Evolutionary conservation across 2,113 vertebrate species (phyloP), one percentile per base, ranked within the genome.

Genomic region (Arvicanthis niloticus): DNA sequence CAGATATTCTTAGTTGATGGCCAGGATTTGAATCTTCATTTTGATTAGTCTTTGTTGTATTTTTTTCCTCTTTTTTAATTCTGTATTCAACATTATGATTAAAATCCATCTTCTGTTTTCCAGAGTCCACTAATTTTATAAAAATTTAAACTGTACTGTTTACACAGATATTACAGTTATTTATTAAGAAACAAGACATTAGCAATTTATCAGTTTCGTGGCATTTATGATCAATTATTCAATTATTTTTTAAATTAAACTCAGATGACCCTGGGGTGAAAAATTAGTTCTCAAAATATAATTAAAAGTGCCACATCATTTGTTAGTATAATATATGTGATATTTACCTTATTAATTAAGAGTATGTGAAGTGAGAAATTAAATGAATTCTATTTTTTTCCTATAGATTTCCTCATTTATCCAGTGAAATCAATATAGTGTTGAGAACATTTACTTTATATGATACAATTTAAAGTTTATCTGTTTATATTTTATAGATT

Each of bases 281-380:
- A 31, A 93, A 88, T n/a, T 85, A 95, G 12, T 88, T 93, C 76
- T 86, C 45, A 62, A 96, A 97, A 91, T 95, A 82, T 31, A 97
- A 97, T 97, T 93, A 78, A 93, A 96, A 91, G 29, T 88, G 53
- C 40, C 87, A 93, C 70, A 93, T 95, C 16, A 96, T 85, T 94
- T 95, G 84, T 88, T 72, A 93, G 89, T 85, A 85, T 94, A 91
- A 81, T 95, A 13, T 81, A 95, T 89, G 3, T 88, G 58, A 34
- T 84, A 21, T 95, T 81, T 67, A 53, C 45, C 88, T 97, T 89
- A 89, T 91, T 97, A 97, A 97, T 94, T 95, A 89, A 70, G 77
- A 91, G 96, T 82, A 96, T 65, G 70, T 91, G 48, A 92, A 88
- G 7, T 91, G 75, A 62, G 92, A 98, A 42, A 94, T 93, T 40